Conservation (phyloP, 2,113 vertebrate species). For the Brachirus orientalis region DNA sequence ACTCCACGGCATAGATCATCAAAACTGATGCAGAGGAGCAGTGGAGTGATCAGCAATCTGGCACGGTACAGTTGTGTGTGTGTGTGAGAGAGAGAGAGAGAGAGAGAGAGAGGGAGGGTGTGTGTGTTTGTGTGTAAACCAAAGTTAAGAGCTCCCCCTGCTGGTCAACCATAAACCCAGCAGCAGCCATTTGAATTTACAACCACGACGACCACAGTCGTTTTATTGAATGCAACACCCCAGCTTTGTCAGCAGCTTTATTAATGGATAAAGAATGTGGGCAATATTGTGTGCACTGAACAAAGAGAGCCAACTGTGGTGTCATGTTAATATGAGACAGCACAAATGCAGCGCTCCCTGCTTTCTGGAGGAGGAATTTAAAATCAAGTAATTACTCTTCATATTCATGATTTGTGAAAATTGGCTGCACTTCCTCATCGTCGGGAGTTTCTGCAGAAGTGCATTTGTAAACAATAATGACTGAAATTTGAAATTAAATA, state of each 20-base stretch:
- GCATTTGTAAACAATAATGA: too few species aligned
- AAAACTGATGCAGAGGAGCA: conserved; percentile 51
- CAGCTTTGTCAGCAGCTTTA: conserved; percentile 39
- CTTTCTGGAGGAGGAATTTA: background rate
- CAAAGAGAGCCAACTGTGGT: conserved; percentile 34
- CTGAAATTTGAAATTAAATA: too few species aligned
- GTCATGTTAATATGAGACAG: conserved; percentile 19
- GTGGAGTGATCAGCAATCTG: conserved; percentile 39
- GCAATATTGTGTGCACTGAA: conserved; percentile 11
- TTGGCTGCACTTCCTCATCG: background rate
- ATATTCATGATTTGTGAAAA: background rate
- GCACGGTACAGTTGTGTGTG: background rate
- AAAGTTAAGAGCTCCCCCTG: conserved; percentile 72
- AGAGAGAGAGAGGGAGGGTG: too few species aligned
- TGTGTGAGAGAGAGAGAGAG: too few species aligned
- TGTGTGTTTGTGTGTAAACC: background rate
- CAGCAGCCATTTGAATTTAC: conserved; percentile 11
- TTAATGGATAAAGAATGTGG: conserved; percentile 25
- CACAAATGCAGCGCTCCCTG: background rate
- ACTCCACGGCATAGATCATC: conserved; percentile 47
- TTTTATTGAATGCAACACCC: conserved; percentile 28
- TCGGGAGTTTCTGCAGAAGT: background rate
- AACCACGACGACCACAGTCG: conserved; percentile 26
- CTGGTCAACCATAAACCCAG: conserved; percentile 29
- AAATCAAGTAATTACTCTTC: conserved; percentile 15